These are phyloP conservation scores for Bilobella aurantiaca DNA, from an alignment of 1,140 invertebrate genomes.

Conservation along the genomic window DNA sequence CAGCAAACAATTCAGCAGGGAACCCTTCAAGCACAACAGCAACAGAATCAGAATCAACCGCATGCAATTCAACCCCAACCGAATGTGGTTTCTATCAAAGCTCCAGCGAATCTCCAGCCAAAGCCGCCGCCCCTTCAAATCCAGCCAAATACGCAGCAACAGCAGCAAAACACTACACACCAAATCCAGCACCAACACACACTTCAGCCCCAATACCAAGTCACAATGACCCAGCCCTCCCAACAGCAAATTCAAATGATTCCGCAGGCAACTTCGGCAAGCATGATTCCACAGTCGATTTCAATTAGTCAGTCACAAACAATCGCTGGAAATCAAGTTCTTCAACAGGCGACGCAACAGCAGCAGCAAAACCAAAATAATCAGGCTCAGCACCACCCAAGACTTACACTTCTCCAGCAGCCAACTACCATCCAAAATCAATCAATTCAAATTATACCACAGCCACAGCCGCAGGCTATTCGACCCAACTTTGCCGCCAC, in stretches of 20 bases:
- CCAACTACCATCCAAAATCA: conserved; percentile 16
- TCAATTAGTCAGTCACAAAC: conserved; percentile 37
- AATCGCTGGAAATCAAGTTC: conserved; percentile 27
- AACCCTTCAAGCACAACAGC: conserved; percentile 40
- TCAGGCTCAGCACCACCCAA: conserved; percentile 35
- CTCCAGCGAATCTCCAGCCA: conserved; percentile 23
- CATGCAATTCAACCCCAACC: conserved; percentile 27
- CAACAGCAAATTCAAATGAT: conserved; percentile 39
- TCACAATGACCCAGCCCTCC: conserved; percentile 21
- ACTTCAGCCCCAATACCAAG: conserved; percentile 29
- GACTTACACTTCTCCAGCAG: conserved; percentile 32
- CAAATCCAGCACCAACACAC: conserved; percentile 28
- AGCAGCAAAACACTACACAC: conserved; percentile 37
- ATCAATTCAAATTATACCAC: conserved; percentile 18
- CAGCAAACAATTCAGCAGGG: conserved; percentile 33
- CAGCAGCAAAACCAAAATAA: conserved; percentile 29
- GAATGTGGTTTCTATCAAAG: conserved; percentile 22
- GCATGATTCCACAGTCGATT: conserved; percentile 27
- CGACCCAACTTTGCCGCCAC: conserved; percentile 29
- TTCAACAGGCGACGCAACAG: conserved; percentile 21
- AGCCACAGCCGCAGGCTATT: conserved; percentile 37
- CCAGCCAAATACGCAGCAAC: conserved; percentile 35
- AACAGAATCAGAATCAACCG: conserved; percentile 40
- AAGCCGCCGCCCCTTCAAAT: conserved; percentile 29
- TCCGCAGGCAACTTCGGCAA: conserved; percentile 41